Conservation (phyloP, 2,113 vertebrate species). For the Willisornis vidua region DNA sequence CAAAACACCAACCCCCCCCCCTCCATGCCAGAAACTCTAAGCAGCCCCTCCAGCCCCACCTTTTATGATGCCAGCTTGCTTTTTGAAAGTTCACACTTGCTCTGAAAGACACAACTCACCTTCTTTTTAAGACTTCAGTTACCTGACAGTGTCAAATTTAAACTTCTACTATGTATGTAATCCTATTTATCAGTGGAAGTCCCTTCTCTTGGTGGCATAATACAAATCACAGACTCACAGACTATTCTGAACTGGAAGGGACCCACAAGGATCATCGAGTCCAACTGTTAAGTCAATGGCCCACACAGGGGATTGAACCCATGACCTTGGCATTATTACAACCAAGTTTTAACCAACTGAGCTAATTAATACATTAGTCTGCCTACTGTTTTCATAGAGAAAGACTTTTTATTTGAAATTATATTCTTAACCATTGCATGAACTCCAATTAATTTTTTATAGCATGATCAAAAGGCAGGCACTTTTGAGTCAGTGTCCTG, state of each 20-base stretch:
- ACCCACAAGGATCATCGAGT: too few relatives aligned
- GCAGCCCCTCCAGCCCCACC: rapidly evolving
- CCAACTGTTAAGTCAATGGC: too few relatives aligned
- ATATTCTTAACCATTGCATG: neutral
- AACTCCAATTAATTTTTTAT: neutral
- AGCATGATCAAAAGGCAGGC: neutral
- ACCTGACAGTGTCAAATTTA: neutral
- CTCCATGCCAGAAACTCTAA: neutral
- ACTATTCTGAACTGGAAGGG: too few relatives aligned
- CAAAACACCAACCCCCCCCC: neutral
- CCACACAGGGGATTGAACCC: too few relatives aligned
- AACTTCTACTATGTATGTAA: neutral
- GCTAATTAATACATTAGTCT: neutral
- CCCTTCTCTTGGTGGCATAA: neutral
- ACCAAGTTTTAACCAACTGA: too few relatives aligned
- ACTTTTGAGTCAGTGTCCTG: neutral
- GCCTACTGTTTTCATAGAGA: neutral
- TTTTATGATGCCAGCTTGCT: neutral
- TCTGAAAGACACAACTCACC: neutral
- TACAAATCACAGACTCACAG: neutral
- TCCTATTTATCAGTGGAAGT: neutral
- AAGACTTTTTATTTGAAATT: neutral
- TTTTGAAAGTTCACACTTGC: neutral
- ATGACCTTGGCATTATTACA: too few relatives aligned
- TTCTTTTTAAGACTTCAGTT: neutral